phyloP scores from a whole-genome alignment of 1,140 invertebrate genomes.

The Pogonomyrmex californicus region DNA sequence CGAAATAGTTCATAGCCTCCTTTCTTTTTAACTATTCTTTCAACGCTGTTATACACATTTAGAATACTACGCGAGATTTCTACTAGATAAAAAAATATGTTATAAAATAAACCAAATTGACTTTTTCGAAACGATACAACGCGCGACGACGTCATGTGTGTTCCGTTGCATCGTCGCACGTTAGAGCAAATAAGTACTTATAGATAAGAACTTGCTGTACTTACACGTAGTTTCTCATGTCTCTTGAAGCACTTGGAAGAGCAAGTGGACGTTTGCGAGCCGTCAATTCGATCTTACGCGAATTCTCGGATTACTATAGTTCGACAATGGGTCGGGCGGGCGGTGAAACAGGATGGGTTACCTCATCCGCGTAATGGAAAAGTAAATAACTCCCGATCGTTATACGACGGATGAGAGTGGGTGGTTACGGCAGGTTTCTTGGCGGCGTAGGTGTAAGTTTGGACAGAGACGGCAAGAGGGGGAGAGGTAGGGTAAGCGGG shows the following conservation, averaged over 20 bases:
- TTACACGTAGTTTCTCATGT: constrained; percentile 27
- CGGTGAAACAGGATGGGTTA: constrained; percentile 53
- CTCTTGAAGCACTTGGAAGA: constrained; percentile 22
- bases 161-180: background rate
- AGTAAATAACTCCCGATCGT: constrained; percentile 59
- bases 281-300: constrained; percentile 59
- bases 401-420: background rate
- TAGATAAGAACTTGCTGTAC: constrained; percentile 41
- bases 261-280: constrained; percentile 44
- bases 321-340: constrained; percentile 43
- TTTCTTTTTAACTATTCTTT: background rate
- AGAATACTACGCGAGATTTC: constrained; percentile 1
- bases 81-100: background rate
- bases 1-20: background rate
- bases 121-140: background rate
- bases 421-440: constrained; percentile 16
- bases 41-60: background rate
- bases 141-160: background rate
- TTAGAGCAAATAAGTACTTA: constrained; percentile 38
- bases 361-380: constrained; percentile 66
- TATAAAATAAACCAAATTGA: constrained; percentile 17
- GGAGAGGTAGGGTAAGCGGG: background rate
- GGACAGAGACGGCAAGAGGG: background rate
- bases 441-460: constrained; percentile 52
- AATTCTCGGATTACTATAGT: constrained; percentile 60